Evolutionary conservation across 2,113 vertebrate genomes (phyloP).

Genomic region (Progne subis): DNA sequence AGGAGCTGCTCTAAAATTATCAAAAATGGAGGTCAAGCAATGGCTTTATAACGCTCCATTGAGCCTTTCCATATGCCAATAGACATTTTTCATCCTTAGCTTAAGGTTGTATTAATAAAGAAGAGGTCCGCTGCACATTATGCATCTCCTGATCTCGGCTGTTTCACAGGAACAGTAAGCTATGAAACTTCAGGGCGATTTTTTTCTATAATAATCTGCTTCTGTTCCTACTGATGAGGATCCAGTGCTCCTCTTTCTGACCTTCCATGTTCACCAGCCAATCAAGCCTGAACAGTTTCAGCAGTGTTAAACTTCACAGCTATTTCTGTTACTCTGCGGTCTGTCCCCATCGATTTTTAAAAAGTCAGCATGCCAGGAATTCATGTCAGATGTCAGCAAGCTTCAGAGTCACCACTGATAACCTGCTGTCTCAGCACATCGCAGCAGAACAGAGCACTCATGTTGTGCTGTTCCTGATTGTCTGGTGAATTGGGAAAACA

Average conservation of each 20-base stretch:
- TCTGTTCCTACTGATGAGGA: constrained; percentile 68
- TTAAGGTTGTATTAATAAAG: constrained; percentile 73
- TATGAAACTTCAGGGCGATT: constrained; percentile 60
- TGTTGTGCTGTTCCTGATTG: constrained; percentile 68
- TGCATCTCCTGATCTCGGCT: constrained; percentile 52
- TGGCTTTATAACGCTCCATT: constrained; percentile 49
- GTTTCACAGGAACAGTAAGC: constrained; percentile 62
- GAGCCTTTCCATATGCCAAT: constrained; percentile 36
- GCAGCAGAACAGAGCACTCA: constrained; percentile 29
- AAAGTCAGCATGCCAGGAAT: constrained; percentile 72
- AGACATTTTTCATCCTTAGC: constrained; percentile 66
- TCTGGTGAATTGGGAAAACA: constrained; percentile 75
- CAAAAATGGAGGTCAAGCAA: constrained; percentile 48
- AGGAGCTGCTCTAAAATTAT: constrained; percentile 37
- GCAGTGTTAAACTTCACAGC: constrained; percentile 72
- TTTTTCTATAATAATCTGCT: constrained; percentile 64
- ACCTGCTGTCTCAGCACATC: constrained; percentile 76
- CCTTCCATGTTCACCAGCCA: constrained; percentile 67
- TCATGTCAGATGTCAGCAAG: constrained; percentile 76
- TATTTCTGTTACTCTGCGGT: constrained; percentile 71
- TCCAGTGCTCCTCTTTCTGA: constrained; percentile 64
- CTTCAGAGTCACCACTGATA: constrained; percentile 64
- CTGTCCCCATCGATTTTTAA: constrained; percentile 72
- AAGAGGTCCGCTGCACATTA: constrained; percentile 70
- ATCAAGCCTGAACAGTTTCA: constrained; percentile 61